These are phyloP conservation scores for Acleris emargana DNA, from an alignment of 2,888 invertebrate genomes.

Conservation along the genomic window DNA sequence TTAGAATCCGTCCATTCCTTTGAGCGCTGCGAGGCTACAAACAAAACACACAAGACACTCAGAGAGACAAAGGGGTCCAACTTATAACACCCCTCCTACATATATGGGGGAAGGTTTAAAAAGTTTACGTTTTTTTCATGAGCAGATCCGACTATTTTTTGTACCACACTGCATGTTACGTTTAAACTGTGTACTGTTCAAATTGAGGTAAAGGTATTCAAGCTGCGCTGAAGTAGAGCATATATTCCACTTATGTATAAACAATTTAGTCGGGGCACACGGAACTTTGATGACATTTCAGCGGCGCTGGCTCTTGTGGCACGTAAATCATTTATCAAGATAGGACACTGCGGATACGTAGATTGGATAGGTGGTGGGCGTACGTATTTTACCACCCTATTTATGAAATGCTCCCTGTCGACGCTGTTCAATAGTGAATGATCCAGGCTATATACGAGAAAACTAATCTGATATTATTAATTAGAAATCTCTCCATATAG, in stretches of 20 bases:
- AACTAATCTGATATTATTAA: no score
- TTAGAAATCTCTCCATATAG: no score
- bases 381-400: not conserved
- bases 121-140: no score
- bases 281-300: constrained; percentile 52
- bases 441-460: no score
- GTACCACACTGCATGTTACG: not conserved
- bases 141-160: no score
- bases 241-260: constrained; percentile 26
- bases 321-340: constrained; percentile 47
- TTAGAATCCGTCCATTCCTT: no score
- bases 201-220: constrained; percentile 19
- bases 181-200: constrained; percentile 2
- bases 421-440: no score
- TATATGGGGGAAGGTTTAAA: no score
- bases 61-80: no score
- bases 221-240: constrained; percentile 19
- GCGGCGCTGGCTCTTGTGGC: constrained; percentile 44
- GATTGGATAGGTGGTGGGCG: constrained; percentile 11
- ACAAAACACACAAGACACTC: no score
- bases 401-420: not conserved
- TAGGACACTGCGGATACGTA: constrained; percentile 16
- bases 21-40: no score
- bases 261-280: constrained; percentile 36
- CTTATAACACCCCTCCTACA: no score